Evolutionary conservation across 2,888 invertebrate genomes (phyloP), one percentile per base, ranked within the genome.

Genomic region (Bombylius major): DNA sequence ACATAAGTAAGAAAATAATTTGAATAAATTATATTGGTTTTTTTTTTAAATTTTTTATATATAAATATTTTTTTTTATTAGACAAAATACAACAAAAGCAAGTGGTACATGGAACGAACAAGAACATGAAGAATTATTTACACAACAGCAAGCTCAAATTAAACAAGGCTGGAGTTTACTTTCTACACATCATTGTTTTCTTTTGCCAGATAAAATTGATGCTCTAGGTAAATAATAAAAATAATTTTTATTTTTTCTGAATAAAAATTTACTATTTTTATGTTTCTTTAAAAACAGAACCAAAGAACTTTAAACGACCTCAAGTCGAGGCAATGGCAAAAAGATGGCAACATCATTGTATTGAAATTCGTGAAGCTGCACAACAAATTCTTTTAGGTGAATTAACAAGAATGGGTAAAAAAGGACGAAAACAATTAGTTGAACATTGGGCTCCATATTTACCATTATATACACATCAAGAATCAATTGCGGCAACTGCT

Each of bases 311-410:
- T 75, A 92, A 95, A 69, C 82, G 93, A n/a, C 96, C 97, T 0
- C 91, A 93, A 73, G 92, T 99, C 5, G 98, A 99, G 75, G 91
- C 96, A 85, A 80, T 99, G 78, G 98, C 97, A 1, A 84, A 96
- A 23, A 80, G 96, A 59, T 99, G 99, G 99, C 98, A 99, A 71
- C 98, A 99, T 76, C 90, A 96, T 65, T 99, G 98, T 72, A 81
- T 98, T 6, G 98, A 99, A 78, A 94, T 95, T 50, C 79, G 99
- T 5, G 96, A 98, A 73, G 98, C 98, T 0, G 91, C 97, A 0
- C 99, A 99, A 69, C 96, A 97, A 11, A 77, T 99, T 39, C 77
- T 99, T 0, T 77, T 98, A 13, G 95, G 98, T 0, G 99, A 99
- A 75, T 77, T 99, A 36, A 84, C 88, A 59, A 80, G 93, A 2